Base-by-base conservation (phyloP, 2,113 vertebrate genomes). In the Istiophorus platypterus region DNA sequence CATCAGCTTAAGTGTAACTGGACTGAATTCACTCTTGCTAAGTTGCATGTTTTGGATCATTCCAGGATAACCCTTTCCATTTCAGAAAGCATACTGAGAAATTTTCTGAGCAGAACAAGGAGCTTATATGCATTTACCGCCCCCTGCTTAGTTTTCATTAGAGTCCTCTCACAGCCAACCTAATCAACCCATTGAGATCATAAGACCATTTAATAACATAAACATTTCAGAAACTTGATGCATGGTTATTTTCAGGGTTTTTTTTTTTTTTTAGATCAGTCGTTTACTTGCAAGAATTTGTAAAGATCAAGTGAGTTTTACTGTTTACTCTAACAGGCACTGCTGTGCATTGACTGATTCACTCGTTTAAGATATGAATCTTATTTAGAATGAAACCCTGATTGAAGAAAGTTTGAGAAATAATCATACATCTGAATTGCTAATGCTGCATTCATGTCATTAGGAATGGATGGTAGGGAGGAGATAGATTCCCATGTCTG, bases 111-210 rank as follows among this genome's bases (percentile, higher is more conserved):
- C 22, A 57, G 57, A 72, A 24, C n/a, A 41, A 7, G 1, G 13
- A 29, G 57, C 51, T n/a, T 1, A 13, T 56, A 5, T 1, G 11
- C 12, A 56, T 56, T 56, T 56, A n/a, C n/a, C 52, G 26, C 1
- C n/a, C n/a, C 3, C 52, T 13, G 52, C n/a, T 56, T 26, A 47
- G 58, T 49, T 47, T 65, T n/a, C 49, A 27, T 68, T 27, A 34
- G 54, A 24, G 42, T 71, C 66, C 47, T 76, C n/a, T 70, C 37
- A 70, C 7, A 20, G 31, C 54, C 52, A 47, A 45, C 57, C 34
- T 70, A 57, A 71, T 76, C 27, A 82, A 31, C 31, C 27, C 64
- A 41, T 26, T 62, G 31, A 62, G 34, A 68, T 37, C 69, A 73
- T 13, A n/a, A 29, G 47, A 22, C 12, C 12, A 56, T 17, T 45